Evolutionary conservation across 2,113 vertebrate species (phyloP).

Genomic region (Cebidichthys violaceus): DNA sequence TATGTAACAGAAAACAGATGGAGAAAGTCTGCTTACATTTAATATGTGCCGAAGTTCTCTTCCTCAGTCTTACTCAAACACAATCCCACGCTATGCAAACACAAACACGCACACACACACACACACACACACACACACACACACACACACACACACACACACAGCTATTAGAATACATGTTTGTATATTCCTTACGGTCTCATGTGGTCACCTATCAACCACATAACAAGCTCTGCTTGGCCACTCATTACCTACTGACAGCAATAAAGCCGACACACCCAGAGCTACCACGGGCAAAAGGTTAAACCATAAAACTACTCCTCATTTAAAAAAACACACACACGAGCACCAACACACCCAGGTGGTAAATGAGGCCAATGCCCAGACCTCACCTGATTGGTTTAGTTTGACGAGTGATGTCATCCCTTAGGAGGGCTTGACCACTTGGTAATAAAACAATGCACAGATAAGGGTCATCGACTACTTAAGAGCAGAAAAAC

Average conservation of each 20-base stretch:
- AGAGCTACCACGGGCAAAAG: slow-evolving; percentile 72
- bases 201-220: slow-evolving; percentile 70
- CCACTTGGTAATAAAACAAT: slow-evolving; percentile 52
- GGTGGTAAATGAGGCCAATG: slow-evolving; percentile 56
- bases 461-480: slow-evolving; percentile 48
- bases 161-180: slow-evolving; percentile 26
- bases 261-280: slow-evolving; percentile 73
- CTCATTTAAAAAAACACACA: slow-evolving; percentile 54
- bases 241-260: slow-evolving; percentile 73
- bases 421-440: slow-evolving; percentile 50
- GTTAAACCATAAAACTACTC: slow-evolving; percentile 70
- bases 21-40: not conserved
- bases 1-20: not conserved
- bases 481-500: slow-evolving; percentile 32
- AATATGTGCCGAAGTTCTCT: not conserved
- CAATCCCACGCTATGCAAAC: slow-evolving; percentile 3
- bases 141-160: not conserved
- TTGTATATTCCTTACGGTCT: slow-evolving; percentile 22
- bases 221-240: slow-evolving; percentile 64
- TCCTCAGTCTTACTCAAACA: not conserved
- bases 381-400: slow-evolving; percentile 72
- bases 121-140: not conserved
- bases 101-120: not conserved
- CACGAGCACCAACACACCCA: slow-evolving; percentile 42
- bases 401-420: slow-evolving; percentile 51